Evolutionary conservation across 2,888 invertebrate genomes (phyloP).

Genomic region (Miltochrista miniata): DNA sequence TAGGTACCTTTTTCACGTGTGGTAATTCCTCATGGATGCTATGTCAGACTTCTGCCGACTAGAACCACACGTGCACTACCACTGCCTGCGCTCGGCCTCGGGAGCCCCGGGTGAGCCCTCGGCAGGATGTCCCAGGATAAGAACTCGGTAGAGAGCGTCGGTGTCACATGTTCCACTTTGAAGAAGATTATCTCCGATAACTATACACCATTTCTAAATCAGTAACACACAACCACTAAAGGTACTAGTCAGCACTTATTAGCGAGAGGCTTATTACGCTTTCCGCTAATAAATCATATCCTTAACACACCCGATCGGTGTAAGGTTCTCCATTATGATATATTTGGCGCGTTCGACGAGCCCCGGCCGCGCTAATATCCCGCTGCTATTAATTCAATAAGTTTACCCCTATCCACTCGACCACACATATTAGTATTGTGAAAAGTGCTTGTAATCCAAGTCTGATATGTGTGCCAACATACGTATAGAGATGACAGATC

Average conservation of each 20-base stretch:
- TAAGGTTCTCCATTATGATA: constrained; percentile 13
- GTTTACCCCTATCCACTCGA: constrained; percentile 12
- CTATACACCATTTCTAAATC: too few relatives aligned
- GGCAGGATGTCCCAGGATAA: too few relatives aligned
- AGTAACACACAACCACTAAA: neutral
- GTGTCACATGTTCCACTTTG: too few relatives aligned
- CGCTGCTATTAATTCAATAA: constrained; percentile 35
- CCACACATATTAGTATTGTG: constrained; percentile 17
- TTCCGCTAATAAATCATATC: neutral
- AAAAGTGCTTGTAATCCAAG: constrained; percentile 21
- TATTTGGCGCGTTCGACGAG: constrained; percentile 4
- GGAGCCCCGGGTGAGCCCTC: too few relatives aligned
- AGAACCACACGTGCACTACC: too few relatives aligned
- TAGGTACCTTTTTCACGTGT: too few relatives aligned
- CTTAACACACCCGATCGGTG: neutral
- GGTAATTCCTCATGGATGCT: too few relatives aligned
- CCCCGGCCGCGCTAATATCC: constrained; percentile 22
- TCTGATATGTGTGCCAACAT: neutral
- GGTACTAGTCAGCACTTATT: neutral
- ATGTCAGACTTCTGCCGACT: too few relatives aligned
- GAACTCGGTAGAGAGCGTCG: too few relatives aligned
- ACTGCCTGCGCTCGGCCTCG: too few relatives aligned
- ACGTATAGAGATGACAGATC: too few relatives aligned
- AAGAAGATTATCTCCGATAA: too few relatives aligned
- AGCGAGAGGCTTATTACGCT: neutral